Base-by-base conservation (phyloP, 2,113 vertebrate species). In the Microtus richardsoni region DNA sequence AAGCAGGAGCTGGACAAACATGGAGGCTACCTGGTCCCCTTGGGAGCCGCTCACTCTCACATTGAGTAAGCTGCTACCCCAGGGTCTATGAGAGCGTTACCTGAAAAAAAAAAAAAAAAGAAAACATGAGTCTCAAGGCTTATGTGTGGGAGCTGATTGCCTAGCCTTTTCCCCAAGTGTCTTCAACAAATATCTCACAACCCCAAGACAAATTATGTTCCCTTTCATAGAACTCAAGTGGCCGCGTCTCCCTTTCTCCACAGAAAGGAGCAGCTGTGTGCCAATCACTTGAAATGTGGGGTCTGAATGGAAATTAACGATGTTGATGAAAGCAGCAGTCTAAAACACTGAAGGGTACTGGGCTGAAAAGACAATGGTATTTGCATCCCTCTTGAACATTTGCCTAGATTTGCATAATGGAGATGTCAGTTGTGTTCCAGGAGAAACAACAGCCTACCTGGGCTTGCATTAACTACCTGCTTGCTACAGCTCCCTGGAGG, bases 231-330 rank as follows among this genome's bases (percentile, higher is more conserved):
- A 96, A 95, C 84, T 84, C 91, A 88, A 93, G 96, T 80, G 84
- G 73, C 66, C 0, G 0, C 22, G 2, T 89, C 91, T 96, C 70
- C 39, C 5, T 93, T 95, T 91, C 94, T 94, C 36, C 49, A n/a
- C 54, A 66, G 75, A 87, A 88, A 47, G 41, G 87, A 93, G 66
- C 94, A 84, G 52, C 79, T 41, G 22, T 47, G 17, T 10, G n/a
- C 13, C 92, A 68, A 80, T 96, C 89, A 77, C 84, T 93, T 22
- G 33, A 87, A 94, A 95, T 64, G 44, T 33, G 71, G 47, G 49
- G 8, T 96, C 93, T 91, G 95, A 73, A 88, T 89, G 68, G 87
- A 96, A 94, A 93, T 95, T 85, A 97, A 95, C 44, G 96, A 92
- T 87, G 85, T 85, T 89, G 95, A 95, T 95, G 95, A 79, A 96